Conservation (phyloP, 23 tunicate genomes). For the Trididemnum miniatum region DNA sequence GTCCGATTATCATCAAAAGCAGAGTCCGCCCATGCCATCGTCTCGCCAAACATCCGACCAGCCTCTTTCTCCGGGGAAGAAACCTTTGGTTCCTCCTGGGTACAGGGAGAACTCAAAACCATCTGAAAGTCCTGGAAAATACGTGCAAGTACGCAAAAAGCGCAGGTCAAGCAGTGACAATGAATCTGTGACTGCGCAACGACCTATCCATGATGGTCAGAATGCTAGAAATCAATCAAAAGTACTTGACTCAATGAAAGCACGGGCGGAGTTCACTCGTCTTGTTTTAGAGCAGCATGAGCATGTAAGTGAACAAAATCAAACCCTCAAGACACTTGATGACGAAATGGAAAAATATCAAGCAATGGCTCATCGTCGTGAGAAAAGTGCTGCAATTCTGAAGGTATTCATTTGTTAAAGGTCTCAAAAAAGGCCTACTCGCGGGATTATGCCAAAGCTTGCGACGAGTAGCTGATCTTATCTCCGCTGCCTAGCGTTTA, state of each 20-base stretch:
- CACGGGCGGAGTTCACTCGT: slow-evolving; percentile 66
- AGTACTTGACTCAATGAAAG: slow-evolving; percentile 35
- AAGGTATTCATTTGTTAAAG: slow-evolving; percentile 27
- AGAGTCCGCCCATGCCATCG: neutral
- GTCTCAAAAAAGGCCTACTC: no score
- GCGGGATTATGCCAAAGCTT: no score
- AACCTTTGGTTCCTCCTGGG: slow-evolving; percentile 46
- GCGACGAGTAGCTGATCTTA: no score
- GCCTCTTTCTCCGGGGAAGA: slow-evolving; percentile 28
- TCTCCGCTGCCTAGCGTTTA: no score
- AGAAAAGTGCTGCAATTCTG: neutral
- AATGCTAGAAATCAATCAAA: neutral
- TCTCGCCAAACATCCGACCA: neutral
- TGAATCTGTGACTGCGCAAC: neutral
- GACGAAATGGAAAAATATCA: slow-evolving; percentile 47
- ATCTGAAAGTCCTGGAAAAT: neutral
- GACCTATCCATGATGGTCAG: neutral
- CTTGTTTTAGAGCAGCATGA: slow-evolving; percentile 68
- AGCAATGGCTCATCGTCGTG: slow-evolving; percentile 46
- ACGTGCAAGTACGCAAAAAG: no score
- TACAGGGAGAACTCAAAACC: neutral
- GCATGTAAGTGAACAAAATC: slow-evolving; percentile 66
- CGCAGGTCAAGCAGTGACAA: neutral
- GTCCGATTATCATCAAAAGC: neutral
- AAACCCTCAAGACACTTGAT: slow-evolving; percentile 46